These are phyloP conservation scores for Protodeltote pygarga DNA, from an alignment of 2,888 invertebrate species.

Conservation along the genomic window DNA sequence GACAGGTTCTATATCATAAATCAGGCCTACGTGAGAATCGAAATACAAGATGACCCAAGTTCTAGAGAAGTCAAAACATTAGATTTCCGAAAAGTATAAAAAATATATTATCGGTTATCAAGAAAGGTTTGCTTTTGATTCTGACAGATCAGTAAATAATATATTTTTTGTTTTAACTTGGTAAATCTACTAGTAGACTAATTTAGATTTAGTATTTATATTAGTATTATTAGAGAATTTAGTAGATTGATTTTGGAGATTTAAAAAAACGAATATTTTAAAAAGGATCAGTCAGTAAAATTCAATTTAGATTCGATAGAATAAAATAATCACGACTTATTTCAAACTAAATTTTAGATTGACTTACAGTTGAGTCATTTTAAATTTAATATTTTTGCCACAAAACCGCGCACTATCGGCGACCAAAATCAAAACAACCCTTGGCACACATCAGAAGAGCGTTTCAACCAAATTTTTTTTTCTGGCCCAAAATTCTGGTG, in stretches of 20 bases:
- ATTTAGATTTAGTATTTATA: too few relatives aligned
- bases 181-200: too few relatives aligned
- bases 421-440: conserved; percentile 51
- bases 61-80: conserved; percentile 54
- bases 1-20: conserved; percentile 59
- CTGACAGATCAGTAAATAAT: neutral
- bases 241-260: too few relatives aligned
- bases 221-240: too few relatives aligned
- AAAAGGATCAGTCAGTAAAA: too few relatives aligned
- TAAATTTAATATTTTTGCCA: conserved; percentile 37
- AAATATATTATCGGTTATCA: conserved; percentile 1
- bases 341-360: conserved; percentile 17
- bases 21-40: conserved; percentile 63
- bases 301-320: too few relatives aligned
- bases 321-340: too few relatives aligned
- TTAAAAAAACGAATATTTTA: too few relatives aligned
- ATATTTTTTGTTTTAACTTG: neutral
- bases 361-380: too few relatives aligned
- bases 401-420: conserved; percentile 32
- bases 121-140: neutral
- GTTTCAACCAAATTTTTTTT: conserved; percentile 56
- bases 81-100: conserved; percentile 27
- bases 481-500: conserved; percentile 48
- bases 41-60: conserved; percentile 60
- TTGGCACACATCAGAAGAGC: conserved; percentile 35